Conservation (phyloP, 2,888 invertebrate species). For the Tanytarsus gracilentus region DNA sequence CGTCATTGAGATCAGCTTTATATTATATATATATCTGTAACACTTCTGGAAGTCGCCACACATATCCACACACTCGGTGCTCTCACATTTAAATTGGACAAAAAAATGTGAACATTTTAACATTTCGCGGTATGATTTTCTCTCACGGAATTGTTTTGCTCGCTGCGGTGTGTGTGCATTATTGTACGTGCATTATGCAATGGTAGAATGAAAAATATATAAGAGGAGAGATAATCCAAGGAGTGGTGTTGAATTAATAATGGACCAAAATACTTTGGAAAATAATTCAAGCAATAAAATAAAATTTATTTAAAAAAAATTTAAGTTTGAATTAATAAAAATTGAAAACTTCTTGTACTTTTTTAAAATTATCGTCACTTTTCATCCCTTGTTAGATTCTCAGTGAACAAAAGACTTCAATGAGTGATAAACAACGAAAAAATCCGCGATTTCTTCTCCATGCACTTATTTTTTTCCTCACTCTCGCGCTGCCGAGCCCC, state of each 20-base stretch:
- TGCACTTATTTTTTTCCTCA: neutral
- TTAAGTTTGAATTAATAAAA: too few species aligned
- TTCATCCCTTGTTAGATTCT: too few species aligned
- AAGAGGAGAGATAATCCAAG: neutral
- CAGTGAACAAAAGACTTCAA: conserved; percentile 25
- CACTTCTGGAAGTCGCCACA: neutral
- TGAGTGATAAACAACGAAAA: conserved; percentile 27
- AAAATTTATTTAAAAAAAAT: too few species aligned
- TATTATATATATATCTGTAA: neutral
- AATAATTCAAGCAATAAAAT: too few species aligned
- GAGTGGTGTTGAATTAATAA: too few species aligned
- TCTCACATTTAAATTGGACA: neutral
- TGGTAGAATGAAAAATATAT: neutral
- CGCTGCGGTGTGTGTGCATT: neutral
- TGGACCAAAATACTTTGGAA: too few species aligned
- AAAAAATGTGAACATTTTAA: neutral
- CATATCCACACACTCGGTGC: neutral
- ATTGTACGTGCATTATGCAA: neutral
- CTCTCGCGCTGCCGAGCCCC: neutral
- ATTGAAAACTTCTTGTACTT: too few species aligned
- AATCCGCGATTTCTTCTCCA: conserved; percentile 1
- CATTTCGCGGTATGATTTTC: neutral
- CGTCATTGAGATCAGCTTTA: neutral
- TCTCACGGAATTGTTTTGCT: neutral
- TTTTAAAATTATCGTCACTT: too few species aligned